These are phyloP conservation scores for Solea solea DNA, from an alignment of 2,113 vertebrate species.

Conservation along the genomic window DNA sequence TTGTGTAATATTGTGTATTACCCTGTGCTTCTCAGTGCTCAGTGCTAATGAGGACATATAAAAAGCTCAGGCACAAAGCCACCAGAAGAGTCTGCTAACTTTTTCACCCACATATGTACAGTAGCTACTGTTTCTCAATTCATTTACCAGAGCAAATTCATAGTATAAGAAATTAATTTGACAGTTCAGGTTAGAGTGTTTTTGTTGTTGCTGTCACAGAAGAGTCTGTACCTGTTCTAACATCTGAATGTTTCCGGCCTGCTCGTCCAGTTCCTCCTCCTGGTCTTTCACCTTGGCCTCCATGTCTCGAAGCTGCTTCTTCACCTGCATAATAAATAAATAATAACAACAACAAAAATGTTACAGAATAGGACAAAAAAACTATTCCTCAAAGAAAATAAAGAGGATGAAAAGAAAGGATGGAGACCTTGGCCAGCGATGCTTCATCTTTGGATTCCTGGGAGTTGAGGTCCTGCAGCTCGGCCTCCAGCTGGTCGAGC, in stretches of 20 bases:
- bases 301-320: constrained; percentile 93
- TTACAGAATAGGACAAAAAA: not conserved
- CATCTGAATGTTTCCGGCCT: constrained; percentile 97
- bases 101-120: too few species aligned
- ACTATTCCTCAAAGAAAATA: not conserved
- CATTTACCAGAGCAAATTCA: too few species aligned
- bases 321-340: constrained; percentile 55
- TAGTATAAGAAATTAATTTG: too few species aligned
- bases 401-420: not conserved
- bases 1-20: too few species aligned
- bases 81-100: too few species aligned
- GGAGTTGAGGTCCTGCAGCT: constrained; percentile 94
- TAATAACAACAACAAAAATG: not conserved
- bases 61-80: too few species aligned
- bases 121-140: too few species aligned
- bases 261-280: constrained; percentile 97
- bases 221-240: constrained; percentile 89
- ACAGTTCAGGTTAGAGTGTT: not conserved
- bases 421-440: constrained; percentile 88
- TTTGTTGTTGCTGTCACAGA: too few species aligned
- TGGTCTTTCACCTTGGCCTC: constrained; percentile 97
- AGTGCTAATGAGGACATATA: too few species aligned
- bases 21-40: too few species aligned
- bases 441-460: constrained; percentile 97
- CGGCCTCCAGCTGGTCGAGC: constrained; percentile 88